A percentile compares a stretch with the other conserved stretches of the same genome.
phyloP scores from a whole-genome alignment of 2,888 invertebrate species.

The Pristionchus japonicus region DNA sequence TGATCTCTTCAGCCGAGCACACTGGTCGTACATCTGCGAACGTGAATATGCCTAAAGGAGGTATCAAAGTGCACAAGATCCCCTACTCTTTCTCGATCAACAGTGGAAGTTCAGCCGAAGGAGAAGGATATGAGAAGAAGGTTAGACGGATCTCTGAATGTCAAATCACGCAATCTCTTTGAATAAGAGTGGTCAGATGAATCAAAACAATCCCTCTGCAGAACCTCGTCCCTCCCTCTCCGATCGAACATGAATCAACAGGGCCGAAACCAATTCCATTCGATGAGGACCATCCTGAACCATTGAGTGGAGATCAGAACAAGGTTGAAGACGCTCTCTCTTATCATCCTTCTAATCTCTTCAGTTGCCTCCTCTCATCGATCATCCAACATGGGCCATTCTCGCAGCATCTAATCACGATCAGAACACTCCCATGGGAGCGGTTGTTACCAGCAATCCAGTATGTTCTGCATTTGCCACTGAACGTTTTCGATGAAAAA shows the following conservation, averaged over 20 bases:
- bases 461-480: not conserved
- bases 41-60: not conserved
- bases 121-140: slow-evolving; percentile 44
- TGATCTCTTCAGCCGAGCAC: slow-evolving; percentile 16
- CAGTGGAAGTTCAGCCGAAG: slow-evolving; percentile 19
- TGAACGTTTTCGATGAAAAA: not conserved
- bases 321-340: not conserved
- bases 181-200: too few species aligned
- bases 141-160: too few species aligned
- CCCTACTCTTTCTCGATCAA: not conserved
- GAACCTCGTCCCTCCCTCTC: slow-evolving; percentile 45
- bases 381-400: slow-evolving; percentile 41
- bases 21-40: not conserved
- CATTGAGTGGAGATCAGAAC: slow-evolving; percentile 2
- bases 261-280: not conserved
- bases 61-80: slow-evolving; percentile 41
- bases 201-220: not conserved
- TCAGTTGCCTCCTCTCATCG: slow-evolving; percentile 43
- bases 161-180: not conserved
- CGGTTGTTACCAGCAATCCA: slow-evolving; percentile 6
- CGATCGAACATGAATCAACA: not conserved
- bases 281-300: slow-evolving; percentile 33
- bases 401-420: slow-evolving; percentile 8
- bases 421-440: not conserved
- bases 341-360: not conserved